These are phyloP conservation scores for Neoniphon sammara DNA, from an alignment of 2,797 vertebrate species.

Conservation along the genomic window DNA sequence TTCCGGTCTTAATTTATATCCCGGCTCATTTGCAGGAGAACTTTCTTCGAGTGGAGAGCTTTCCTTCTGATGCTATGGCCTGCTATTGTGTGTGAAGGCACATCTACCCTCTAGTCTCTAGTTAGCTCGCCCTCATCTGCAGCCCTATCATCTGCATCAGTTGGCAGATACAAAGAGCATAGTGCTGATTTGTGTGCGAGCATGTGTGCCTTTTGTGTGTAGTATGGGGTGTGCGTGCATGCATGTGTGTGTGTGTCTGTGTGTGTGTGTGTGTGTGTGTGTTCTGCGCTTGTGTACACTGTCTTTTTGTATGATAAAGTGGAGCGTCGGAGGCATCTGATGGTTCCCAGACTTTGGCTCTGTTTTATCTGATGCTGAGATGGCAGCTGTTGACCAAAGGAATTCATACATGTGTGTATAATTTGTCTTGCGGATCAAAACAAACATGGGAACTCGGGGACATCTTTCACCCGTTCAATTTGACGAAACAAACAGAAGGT, in stretches of 20 bases:
- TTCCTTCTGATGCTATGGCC: constrained; percentile 46
- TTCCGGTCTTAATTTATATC: constrained; percentile 38
- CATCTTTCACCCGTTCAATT: constrained; percentile 64
- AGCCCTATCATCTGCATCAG: constrained; percentile 81
- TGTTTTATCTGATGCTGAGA: constrained; percentile 80
- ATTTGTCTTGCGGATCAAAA: constrained; percentile 79
- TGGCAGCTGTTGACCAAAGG: constrained; percentile 82
- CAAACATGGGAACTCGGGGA: constrained; percentile 72
- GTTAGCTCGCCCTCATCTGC: constrained; percentile 73
- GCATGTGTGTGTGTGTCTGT: constrained; percentile 27
- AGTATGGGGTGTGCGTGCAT: constrained; percentile 29
- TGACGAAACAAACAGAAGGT: constrained; percentile 68
- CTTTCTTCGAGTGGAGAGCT: constrained; percentile 30
- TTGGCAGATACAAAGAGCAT: constrained; percentile 81
- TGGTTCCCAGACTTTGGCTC: constrained; percentile 79
- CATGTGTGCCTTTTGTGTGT: constrained; percentile 70
- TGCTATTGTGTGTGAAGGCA: constrained; percentile 60
- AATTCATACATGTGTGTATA: constrained; percentile 83
- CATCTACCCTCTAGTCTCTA: constrained; percentile 61
- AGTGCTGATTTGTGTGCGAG: constrained; percentile 71
- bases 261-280: constrained; percentile 14
- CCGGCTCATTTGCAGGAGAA: constrained; percentile 9
- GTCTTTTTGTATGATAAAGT: constrained; percentile 61
- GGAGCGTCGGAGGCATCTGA: constrained; percentile 77
- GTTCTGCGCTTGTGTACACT: constrained; percentile 31